phyloP scores from a whole-genome alignment of 37 sponge, comb jelly and placozoan species.

The Diacarnus erythraeanus region DNA sequence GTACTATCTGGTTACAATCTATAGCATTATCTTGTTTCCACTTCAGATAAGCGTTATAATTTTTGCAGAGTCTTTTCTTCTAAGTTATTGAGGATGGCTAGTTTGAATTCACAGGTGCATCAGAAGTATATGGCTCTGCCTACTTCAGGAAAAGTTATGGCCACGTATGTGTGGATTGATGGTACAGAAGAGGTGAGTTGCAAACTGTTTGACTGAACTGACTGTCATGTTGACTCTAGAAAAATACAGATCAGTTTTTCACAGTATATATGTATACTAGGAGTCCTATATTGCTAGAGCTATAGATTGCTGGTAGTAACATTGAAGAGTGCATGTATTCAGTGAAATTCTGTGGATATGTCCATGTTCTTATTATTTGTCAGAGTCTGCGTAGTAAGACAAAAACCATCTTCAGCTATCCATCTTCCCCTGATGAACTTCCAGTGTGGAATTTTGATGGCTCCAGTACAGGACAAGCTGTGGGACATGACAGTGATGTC shows the following conservation, averaged over 20 bases:
- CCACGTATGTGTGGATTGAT: conserved; percentile 97
- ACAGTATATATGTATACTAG: no score
- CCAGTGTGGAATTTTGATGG: conserved; percentile 97
- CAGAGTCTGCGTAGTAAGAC: conserved; percentile 82
- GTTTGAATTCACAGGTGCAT: conserved; percentile 2
- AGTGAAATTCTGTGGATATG: no score
- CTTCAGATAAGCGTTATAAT: no score
- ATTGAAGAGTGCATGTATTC: no score
- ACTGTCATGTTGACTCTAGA: background rate
- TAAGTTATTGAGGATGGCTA: no score
- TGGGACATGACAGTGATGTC: conserved; percentile 87
- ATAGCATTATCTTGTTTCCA: no score
- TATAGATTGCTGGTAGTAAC: no score
- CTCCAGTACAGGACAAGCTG: conserved; percentile 82
- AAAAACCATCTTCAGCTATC: conserved; percentile 60
- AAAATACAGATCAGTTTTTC: no score
- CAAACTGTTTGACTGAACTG: background rate
- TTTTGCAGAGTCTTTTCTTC: no score
- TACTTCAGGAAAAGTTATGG: conserved; percentile 34
- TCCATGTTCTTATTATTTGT: background rate
- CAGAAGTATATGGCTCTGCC: conserved; percentile 6
- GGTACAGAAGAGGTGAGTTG: conserved; percentile 61
- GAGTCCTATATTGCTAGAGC: no score
- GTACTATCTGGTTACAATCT: no score
- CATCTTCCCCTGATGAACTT: conserved; percentile 58